A percentile compares a stretch with the other conserved stretches of the same genome.
Evolutionary conservation across 2,888 invertebrate genomes (phyloP).

Genomic region (Ctena decussata): DNA sequence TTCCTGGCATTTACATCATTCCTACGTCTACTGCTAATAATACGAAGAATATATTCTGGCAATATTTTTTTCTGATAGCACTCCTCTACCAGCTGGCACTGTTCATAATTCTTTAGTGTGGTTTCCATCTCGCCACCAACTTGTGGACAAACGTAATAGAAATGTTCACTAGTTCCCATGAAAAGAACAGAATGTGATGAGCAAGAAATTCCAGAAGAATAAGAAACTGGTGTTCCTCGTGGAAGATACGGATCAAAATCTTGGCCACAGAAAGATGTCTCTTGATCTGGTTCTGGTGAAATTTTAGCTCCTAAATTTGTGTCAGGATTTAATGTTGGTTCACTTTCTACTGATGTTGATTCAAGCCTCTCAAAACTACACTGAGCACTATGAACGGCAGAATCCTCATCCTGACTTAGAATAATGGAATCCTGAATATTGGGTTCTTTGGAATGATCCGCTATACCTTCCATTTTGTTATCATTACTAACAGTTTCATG

Average conservation of each 20-base stretch:
- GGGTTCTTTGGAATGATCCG: not conserved
- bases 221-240: conserved; percentile 47
- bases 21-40: conserved; percentile 71
- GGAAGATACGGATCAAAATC: conserved; percentile 49
- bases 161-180: conserved; percentile 46
- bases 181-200: conserved; percentile 51
- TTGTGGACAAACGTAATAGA: conserved; percentile 61
- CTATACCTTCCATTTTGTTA: not conserved
- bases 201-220: conserved; percentile 46
- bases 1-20: conserved; percentile 65
- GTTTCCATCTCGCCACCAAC: conserved; percentile 54
- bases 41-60: conserved; percentile 71
- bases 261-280: not conserved
- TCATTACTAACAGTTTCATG: not conserved
- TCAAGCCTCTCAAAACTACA: not conserved
- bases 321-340: not conserved
- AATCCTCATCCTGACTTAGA: not conserved
- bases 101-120: conserved; percentile 51
- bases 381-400: not conserved
- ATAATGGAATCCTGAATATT: not conserved
- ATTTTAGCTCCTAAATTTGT: not conserved
- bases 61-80: conserved; percentile 77
- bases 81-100: conserved; percentile 71
- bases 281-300: not conserved
- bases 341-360: not conserved